These are phyloP conservation scores for Aphrocallistes beatrix DNA, from an alignment of 37 sponge, comb jelly and placozoan species.

Conservation along the genomic window DNA sequence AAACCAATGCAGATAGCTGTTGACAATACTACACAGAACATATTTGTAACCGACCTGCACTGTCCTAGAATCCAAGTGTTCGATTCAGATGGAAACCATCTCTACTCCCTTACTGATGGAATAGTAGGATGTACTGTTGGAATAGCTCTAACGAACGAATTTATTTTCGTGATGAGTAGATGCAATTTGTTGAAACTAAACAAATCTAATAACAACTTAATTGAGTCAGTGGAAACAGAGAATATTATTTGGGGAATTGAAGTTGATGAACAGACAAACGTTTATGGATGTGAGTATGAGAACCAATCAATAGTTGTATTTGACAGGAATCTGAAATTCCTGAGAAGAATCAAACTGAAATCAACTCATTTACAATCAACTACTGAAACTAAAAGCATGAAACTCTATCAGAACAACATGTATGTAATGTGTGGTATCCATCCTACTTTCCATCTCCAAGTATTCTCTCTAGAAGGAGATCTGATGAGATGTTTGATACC, in stretches of 20 bases:
- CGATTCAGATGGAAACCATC: background rate
- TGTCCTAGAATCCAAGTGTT: background rate
- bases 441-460: background rate
- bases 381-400: background rate
- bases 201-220: background rate
- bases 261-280: background rate
- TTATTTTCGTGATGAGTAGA: background rate
- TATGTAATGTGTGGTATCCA: background rate
- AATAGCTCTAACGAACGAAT: background rate
- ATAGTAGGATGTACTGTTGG: background rate
- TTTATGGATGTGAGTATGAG: background rate
- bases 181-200: background rate
- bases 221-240: background rate
- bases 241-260: background rate
- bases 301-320: background rate
- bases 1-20: background rate
- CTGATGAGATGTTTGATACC: background rate
- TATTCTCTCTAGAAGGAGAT: constrained; percentile 19
- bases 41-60: background rate
- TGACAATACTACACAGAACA: background rate
- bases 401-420: background rate
- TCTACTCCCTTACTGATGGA: background rate
- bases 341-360: background rate
- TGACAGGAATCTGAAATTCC: background rate
- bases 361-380: background rate